Evolutionary conservation across 2,113 vertebrate species (phyloP).

Genomic region (Pholis gunnellus): DNA sequence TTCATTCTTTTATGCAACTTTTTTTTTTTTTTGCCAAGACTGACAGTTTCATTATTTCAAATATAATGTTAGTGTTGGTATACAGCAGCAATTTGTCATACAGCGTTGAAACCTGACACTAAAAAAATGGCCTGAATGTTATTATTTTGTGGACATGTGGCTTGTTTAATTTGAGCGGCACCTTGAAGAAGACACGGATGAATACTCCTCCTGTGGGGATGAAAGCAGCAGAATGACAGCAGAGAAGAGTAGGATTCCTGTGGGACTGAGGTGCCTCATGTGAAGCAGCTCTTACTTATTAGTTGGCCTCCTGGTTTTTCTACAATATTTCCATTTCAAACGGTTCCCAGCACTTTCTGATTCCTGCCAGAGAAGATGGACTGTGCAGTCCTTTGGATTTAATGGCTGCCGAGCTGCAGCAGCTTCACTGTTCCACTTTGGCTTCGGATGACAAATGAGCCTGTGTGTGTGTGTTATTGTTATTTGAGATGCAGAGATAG

Average conservation of each 20-base stretch:
- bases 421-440: neutral
- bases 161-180: neutral
- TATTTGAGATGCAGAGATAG: neutral
- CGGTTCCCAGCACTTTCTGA: constrained; percentile 4
- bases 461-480: neutral
- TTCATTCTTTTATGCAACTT: neutral
- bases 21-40: neutral
- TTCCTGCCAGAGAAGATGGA: neutral
- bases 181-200: neutral
- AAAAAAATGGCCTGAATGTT: too few relatives aligned
- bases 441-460: neutral
- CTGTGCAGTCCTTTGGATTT: too few relatives aligned
- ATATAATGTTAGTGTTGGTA: neutral
- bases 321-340: constrained; percentile 53
- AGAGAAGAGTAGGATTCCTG: neutral
- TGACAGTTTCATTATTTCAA: constrained; percentile 12
- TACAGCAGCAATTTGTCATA: neutral
- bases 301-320: constrained; percentile 27
- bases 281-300: constrained; percentile 10
- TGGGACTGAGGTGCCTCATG: neutral
- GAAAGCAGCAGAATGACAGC: neutral
- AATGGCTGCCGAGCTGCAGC: constrained; percentile 3
- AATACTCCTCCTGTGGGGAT: neutral
- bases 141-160: neutral
- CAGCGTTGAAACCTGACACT: neutral